Evolutionary conservation across 1,140 invertebrate species (phyloP).

Genomic region (Coboldia fuscipes): DNA sequence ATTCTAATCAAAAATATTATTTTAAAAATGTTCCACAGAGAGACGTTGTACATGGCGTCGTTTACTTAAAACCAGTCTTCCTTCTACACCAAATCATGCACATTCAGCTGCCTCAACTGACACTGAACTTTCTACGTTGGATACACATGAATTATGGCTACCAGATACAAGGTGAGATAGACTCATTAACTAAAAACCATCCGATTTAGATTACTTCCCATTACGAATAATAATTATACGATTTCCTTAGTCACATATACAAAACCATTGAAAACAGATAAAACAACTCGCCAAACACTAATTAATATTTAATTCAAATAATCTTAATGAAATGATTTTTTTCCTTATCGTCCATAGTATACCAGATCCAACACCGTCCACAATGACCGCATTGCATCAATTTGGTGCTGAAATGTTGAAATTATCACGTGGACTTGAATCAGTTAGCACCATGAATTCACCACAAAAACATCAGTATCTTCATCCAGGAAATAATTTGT

Average conservation of each 20-base stretch:
- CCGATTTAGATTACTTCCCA: no score
- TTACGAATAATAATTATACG: no score
- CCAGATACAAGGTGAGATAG: slow-evolving; percentile 36
- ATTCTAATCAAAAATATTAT: no score
- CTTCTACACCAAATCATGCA: slow-evolving; percentile 39
- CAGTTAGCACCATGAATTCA: slow-evolving; percentile 24
- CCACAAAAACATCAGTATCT: not conserved
- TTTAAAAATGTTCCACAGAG: slow-evolving; percentile 20
- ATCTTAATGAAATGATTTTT: slow-evolving; percentile 1
- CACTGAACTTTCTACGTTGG: slow-evolving; percentile 55
- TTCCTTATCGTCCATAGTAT: slow-evolving; percentile 7
- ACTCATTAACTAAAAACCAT: no score
- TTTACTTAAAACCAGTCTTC: slow-evolving; percentile 25
- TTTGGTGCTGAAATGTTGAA: slow-evolving; percentile 67
- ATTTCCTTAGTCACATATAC: no score
- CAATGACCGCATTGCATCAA: slow-evolving; percentile 58
- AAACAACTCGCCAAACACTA: no score
- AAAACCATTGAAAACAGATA: no score
- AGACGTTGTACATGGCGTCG: slow-evolving; percentile 39
- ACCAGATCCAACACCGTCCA: slow-evolving; percentile 47
- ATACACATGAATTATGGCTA: slow-evolving; percentile 59
- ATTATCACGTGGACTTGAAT: slow-evolving; percentile 50
- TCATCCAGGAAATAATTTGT: no score
- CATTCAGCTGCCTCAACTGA: slow-evolving; percentile 55
- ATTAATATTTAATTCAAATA: no score